These are phyloP conservation scores for Epizoanthus scotinus DNA, from an alignment of 92 coral and sea anemone genomes.

Conservation along the genomic window DNA sequence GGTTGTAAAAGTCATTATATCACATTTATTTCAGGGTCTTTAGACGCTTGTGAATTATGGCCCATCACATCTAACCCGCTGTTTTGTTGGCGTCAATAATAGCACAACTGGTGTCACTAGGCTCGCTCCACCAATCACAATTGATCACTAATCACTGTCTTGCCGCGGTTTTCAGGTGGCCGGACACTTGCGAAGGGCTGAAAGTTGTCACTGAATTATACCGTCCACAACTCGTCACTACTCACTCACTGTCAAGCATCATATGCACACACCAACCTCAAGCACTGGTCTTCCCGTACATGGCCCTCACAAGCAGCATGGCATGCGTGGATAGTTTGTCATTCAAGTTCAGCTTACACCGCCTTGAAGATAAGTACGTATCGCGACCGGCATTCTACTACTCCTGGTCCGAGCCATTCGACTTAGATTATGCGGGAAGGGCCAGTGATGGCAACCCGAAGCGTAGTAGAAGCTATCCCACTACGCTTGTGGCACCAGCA, in stretches of 20 bases:
- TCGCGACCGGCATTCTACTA: conserved; percentile 66
- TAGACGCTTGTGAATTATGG: conserved; percentile 23
- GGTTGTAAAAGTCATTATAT: conserved; percentile 22
- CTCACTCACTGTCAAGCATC: conserved; percentile 2
- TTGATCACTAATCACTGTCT: conserved; percentile 63
- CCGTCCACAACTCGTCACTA: conserved; percentile 9
- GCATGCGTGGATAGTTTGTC: conserved; percentile 78
- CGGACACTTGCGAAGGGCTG: conserved; percentile 36
- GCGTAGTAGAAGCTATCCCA: conserved; percentile 75
- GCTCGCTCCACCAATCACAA: conserved; percentile 73
- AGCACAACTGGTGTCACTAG: conserved; percentile 84
- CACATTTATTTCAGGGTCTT: conserved; percentile 32
- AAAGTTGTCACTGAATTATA: conserved; percentile 37
- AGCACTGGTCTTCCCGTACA: neutral
- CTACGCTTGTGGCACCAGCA: conserved; percentile 29
- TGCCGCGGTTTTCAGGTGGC: conserved; percentile 88
- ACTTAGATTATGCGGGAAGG: conserved; percentile 81
- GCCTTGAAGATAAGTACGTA: conserved; percentile 70
- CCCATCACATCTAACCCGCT: conserved; percentile 55
- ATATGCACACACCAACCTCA: conserved; percentile 1
- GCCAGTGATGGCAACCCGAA: conserved; percentile 63
- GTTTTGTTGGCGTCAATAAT: conserved; percentile 76
- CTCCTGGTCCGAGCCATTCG: conserved; percentile 91
- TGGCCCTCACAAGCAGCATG: conserved; percentile 78
- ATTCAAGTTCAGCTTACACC: conserved; percentile 67